Percentiles rank a stretch among this genome's conserved stretches.
phyloP scores from a whole-genome alignment of 1,140 invertebrate genomes.

The Drusus annulatus region DNA sequence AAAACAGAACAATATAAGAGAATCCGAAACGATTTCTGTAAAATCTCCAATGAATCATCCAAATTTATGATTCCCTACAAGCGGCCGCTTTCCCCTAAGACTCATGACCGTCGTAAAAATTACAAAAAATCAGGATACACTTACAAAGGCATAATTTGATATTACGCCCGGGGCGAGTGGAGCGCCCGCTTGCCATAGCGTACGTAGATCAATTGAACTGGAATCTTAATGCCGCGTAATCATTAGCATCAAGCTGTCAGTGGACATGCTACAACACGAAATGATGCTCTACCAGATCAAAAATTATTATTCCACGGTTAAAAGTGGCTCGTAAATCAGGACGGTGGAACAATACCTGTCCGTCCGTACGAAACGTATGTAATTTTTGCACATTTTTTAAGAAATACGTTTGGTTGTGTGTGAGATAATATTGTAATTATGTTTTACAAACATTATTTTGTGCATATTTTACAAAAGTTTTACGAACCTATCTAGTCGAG shows the following conservation, averaged over 20 bases:
- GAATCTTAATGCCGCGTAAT: slow-evolving; percentile 43
- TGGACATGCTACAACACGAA: neutral
- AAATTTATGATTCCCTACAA: neutral
- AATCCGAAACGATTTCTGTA: too few species aligned
- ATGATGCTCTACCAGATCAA: neutral
- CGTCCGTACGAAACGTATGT: too few species aligned
- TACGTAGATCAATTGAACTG: slow-evolving; percentile 40
- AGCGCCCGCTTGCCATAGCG: slow-evolving; percentile 21
- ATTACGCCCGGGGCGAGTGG: slow-evolving; percentile 6
- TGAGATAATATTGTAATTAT: neutral
- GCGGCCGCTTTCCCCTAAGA: too few species aligned
- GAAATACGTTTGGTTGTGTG: neutral
- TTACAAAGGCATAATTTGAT: slow-evolving; percentile 23
- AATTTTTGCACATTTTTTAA: slow-evolving; percentile 6
- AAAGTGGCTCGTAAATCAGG: slow-evolving; percentile 7
- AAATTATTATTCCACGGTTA: slow-evolving; percentile 23
- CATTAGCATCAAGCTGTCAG: slow-evolving; percentile 46
- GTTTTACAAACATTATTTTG: too few species aligned
- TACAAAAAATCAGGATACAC: slow-evolving; percentile 11
- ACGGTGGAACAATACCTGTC: neutral
- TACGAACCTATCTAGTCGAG: too few species aligned
- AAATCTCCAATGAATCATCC: neutral
- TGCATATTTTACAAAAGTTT: too few species aligned
- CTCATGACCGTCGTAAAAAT: neutral
- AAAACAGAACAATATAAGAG: too few species aligned